Base-by-base conservation (phyloP, 2,888 invertebrate genomes). In the Oconnorella tubifera region DNA sequence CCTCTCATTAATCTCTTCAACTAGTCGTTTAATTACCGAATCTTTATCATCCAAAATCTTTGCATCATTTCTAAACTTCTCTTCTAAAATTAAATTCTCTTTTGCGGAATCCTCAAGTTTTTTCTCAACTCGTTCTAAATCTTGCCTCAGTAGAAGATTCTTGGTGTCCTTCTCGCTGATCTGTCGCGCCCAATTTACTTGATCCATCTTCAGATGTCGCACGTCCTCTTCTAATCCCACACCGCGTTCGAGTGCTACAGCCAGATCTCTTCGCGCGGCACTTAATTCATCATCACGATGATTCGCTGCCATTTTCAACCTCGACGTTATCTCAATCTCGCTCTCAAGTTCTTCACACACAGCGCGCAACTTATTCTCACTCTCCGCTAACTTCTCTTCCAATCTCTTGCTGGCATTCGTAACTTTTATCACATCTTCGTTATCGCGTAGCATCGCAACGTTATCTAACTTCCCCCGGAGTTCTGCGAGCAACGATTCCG, bases 301-400 rank as follows among this genome's bases (percentile, higher is more conserved):
- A 32, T 73, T 69, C 3, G 73, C 72, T 32, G 74, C 75, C 53
- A 66, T 68, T 31, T 74, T 70, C 25, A 77, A 67, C 29, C 71
- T 71, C 28, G 70, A 70, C 33, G 74, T 76, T 31, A 77, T 77
- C 27, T 75, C 73, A 60, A 67, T 72, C 69, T 77, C 76, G 10
- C 73, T 65, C 51, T 76, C 74, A n/a, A 78, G 64, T 67, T 78
- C 78, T 25, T 77, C 77, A 25, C 72, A 72, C 62, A 79, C 58
- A 53, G 78, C 77, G 51, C 72, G 73, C 58, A 79, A 70, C 68
- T 76, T 77, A 57, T 71, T 75, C 65, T 79, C 77, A 68, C 73
- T 75, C 65, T 80, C 80, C 53, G 77, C 76, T 33, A 80, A 63
- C 75, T 91, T 90, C 75, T 92, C 92, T 77, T 94, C 91, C 33